A percentile compares a stretch with the other conserved stretches of the same genome.
Evolutionary conservation across 2,797 vertebrate genomes (phyloP).

Genomic region (Neosilurus mollespiculum): DNA sequence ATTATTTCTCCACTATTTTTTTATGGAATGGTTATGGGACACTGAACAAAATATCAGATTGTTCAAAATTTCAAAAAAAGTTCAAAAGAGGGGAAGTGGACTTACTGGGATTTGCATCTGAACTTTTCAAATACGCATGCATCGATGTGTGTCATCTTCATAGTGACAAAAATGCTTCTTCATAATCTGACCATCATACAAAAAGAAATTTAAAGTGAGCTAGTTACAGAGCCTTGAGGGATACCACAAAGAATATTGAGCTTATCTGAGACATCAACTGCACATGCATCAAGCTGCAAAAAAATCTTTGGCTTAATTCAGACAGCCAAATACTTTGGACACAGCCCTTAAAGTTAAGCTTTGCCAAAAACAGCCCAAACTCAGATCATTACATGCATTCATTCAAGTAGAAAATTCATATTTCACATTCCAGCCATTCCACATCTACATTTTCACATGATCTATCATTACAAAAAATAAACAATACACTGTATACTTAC

Average conservation of each 20-base stretch:
- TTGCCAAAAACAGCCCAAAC: neutral
- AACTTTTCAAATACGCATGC: too few relatives aligned
- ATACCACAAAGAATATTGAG: neutral
- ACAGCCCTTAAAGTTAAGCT: neutral
- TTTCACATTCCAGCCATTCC: neutral
- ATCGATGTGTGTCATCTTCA: neutral
- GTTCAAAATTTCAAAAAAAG: too few relatives aligned
- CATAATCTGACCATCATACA: too few relatives aligned
- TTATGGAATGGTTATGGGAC: too few relatives aligned
- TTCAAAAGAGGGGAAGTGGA: too few relatives aligned
- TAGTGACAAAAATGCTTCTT: neutral
- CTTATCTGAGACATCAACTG: neutral
- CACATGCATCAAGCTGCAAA: neutral
- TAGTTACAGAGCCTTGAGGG: neutral
- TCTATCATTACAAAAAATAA: neutral
- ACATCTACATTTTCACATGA: neutral
- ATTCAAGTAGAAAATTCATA: neutral
- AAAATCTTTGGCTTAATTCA: neutral
- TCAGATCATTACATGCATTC: neutral
- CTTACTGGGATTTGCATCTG: too few relatives aligned
- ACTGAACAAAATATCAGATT: too few relatives aligned
- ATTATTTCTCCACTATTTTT: too few relatives aligned
- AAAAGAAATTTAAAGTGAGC: neutral
- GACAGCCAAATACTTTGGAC: neutral
- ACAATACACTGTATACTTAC: neutral